Base-by-base conservation (phyloP, 2,113 vertebrate genomes). In the Sardina pilchardus region DNA sequence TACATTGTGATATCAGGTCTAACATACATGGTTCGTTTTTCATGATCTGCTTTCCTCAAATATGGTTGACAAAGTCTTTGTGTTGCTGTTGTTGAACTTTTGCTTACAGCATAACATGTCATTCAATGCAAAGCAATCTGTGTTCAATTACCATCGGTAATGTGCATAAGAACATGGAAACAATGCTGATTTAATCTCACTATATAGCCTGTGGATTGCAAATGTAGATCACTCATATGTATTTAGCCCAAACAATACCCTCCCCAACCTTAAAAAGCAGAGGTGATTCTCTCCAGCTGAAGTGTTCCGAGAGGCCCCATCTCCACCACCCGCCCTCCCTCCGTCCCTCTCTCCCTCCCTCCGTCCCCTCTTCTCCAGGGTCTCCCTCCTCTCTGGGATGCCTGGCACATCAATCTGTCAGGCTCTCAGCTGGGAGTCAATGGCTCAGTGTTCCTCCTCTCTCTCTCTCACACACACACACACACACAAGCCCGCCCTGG, bases 381-480 rank as follows among this genome's bases (percentile, higher is more conserved):
- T 34, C 71, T 78, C 71, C 14, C 10, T 34, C 30, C 71, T 78
- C 30, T 36, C 30, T 78, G 71, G 53, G 71, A 67, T 67, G 63
- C 30, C 71, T 78, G 71, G 71, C 12, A 78, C 30, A 78, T 78
- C 71, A 78, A 36, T 78, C 71, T 78, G 71, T 78, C 71, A 36
- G 71, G 71, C 71, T 36, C 71, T 78, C 71, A 34, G 71, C 16
- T 78, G 71, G 71, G 71, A 78, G 71, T 78, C 71, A 78, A 78
- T 78, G 71, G 71, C 14, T 36, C 71, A 16, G 19, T 85, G 71
- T 47, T n/a, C 53, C 24, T 7, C 80, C 83, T 78, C 67, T 80
- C 67, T n/a, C 21, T 44, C n/a, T n/a, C n/a, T n/a, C n/a, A n/a
- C n/a, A n/a, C n/a, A n/a, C n/a, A n/a, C n/a, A n/a, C n/a, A n/a